Conservation (phyloP, 2,113 vertebrate species). For the Heterotis niloticus region DNA sequence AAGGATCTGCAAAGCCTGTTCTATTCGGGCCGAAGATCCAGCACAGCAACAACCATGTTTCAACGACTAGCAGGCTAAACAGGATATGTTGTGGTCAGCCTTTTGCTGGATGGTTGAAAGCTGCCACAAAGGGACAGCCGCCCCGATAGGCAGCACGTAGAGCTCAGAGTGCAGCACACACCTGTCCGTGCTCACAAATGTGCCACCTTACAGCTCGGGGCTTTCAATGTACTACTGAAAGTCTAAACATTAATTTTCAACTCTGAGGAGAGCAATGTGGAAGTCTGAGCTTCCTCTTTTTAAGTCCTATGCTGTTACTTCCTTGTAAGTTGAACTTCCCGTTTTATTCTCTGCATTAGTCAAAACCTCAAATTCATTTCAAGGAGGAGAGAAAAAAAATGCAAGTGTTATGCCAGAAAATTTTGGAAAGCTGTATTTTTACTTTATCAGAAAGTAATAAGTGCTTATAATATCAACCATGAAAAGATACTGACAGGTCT, state of each 20-base stretch:
- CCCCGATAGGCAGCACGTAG: neutral
- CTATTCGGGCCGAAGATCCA: conserved; percentile 31
- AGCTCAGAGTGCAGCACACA: neutral
- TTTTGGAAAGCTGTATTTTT: no score
- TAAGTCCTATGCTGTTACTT: conserved; percentile 42
- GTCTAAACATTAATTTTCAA: neutral
- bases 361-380: no score
- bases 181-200: no score
- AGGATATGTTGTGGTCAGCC: conserved; percentile 42
- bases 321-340: conserved; percentile 42
- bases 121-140: conserved; percentile 16
- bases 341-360: conserved; percentile 19
- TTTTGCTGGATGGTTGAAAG: conserved; percentile 40
- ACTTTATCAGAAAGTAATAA: no score
- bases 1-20: neutral
- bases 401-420: no score
- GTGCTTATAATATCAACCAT: no score
- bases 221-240: neutral
- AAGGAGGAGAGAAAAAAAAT: no score
- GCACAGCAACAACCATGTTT: conserved; percentile 37
- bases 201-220: no score
- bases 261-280: conserved; percentile 25
- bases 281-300: conserved; percentile 50
- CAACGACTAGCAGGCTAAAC: conserved; percentile 30
- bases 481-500: no score